Conservation (phyloP, 1,140 invertebrate species). For the Zaprionus ornatus region DNA sequence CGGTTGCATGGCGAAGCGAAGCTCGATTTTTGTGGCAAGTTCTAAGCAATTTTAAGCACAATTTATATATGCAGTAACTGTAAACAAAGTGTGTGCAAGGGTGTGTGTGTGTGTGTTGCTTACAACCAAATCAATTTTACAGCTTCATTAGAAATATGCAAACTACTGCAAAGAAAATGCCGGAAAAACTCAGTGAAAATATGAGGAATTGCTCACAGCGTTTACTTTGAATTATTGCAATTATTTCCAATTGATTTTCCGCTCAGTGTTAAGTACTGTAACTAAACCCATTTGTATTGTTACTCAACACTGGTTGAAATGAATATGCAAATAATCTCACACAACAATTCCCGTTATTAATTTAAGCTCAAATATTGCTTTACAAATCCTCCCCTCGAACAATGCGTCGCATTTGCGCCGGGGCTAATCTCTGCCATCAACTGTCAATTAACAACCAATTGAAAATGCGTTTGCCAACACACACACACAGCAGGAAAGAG, state of each 20-base stretch:
- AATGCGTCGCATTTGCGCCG: not conserved
- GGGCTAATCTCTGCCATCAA: slow-evolving; percentile 35
- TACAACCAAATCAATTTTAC: slow-evolving; percentile 20
- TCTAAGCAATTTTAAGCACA: slow-evolving; percentile 43
- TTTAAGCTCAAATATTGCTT: slow-evolving; percentile 2
- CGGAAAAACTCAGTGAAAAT: not conserved
- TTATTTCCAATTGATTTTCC: not conserved
- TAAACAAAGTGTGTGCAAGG: slow-evolving; percentile 11
- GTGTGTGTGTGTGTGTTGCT: slow-evolving; percentile 12
- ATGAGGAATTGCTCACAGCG: not conserved
- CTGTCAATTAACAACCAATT: slow-evolving; percentile 58
- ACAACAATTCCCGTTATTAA: not conserved
- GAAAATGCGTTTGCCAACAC: slow-evolving; percentile 25
- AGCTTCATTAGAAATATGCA: slow-evolving; percentile 43
- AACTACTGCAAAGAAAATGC: slow-evolving; percentile 1
- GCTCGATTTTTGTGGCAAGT: slow-evolving; percentile 37
- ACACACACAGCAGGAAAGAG: not conserved
- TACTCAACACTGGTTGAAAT: not conserved
- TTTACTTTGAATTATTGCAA: not conserved
- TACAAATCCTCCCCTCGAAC: not conserved
- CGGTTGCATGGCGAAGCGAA: slow-evolving; percentile 21
- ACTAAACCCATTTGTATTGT: not conserved
- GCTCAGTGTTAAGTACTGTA: not conserved
- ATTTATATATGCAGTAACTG: slow-evolving; percentile 31
- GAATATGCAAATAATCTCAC: not conserved